phyloP scores from a whole-genome alignment of 2,113 vertebrate genomes.

The Peromyscus maniculatus region DNA sequence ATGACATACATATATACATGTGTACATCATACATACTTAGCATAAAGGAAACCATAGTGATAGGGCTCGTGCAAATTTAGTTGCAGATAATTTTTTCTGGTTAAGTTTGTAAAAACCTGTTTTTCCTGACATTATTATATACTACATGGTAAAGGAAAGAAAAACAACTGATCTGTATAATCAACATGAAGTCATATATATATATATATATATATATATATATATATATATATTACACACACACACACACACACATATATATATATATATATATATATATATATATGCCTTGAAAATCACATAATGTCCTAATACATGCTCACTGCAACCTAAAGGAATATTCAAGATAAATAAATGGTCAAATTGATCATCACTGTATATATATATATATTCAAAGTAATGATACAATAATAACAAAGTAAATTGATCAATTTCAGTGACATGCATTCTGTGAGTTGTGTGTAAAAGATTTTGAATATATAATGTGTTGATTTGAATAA shows the following conservation, averaged over 20 bases:
- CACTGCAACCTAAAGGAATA: neutral
- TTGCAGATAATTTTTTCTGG: neutral
- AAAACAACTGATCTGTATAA: neutral
- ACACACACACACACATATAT: no score
- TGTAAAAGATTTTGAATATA: neutral
- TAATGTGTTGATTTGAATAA: neutral
- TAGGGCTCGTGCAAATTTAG: neutral
- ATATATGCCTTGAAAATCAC: neutral
- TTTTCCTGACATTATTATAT: neutral
- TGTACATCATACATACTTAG: no score
- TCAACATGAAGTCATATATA: neutral
- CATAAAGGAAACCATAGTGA: no score
- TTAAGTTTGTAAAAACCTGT: neutral
- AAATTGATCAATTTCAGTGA: neutral
- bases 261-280: neutral
- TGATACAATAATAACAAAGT: conserved; percentile 12
- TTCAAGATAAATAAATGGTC: neutral
- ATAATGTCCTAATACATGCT: neutral
- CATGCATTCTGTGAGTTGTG: neutral
- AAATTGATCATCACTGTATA: neutral
- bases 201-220: neutral
- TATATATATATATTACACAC: no score
- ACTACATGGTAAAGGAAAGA: neutral
- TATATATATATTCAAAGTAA: neutral
- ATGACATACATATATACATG: neutral